Evolutionary conservation across 2,797 vertebrate genomes (phyloP).

Genomic region (Valencia hispanica): DNA sequence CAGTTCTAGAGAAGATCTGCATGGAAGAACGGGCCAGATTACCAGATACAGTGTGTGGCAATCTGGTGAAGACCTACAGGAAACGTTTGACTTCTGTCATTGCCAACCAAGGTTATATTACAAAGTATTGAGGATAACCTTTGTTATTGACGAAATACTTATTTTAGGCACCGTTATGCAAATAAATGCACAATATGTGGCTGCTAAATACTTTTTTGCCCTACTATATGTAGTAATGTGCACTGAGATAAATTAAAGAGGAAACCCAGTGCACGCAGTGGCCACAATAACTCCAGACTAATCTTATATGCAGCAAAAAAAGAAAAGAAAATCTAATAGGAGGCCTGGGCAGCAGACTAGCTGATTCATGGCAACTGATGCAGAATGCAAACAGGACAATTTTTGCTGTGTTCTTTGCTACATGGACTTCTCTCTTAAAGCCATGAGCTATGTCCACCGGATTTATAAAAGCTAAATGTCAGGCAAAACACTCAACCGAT

Average conservation of each 20-base stretch:
- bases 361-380: background rate
- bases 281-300: conserved; percentile 10
- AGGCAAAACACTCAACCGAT: conserved; percentile 23
- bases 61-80: no score
- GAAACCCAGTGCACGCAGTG: background rate
- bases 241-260: conserved; percentile 7
- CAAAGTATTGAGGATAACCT: no score
- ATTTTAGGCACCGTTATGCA: no score
- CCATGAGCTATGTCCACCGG: conserved; percentile 10
- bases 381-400: conserved; percentile 24
- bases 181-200: no score
- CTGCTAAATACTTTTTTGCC: no score
- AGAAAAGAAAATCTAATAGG: conserved; percentile 23
- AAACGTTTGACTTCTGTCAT: no score
- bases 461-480: conserved; percentile 20
- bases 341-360: conserved; percentile 15
- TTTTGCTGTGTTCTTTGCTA: conserved; percentile 17
- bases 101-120: no score
- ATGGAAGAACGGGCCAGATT: no score
- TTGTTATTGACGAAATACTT: no score
- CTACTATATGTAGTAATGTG: conserved; percentile 12
- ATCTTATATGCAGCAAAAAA: conserved; percentile 19
- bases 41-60: no score
- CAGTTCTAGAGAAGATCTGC: no score
- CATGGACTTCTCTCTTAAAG: conserved; percentile 11